Evolutionary conservation across 2,888 invertebrate genomes (phyloP), one percentile per base, ranked within the genome.

Genomic region (Nebria salina): DNA sequence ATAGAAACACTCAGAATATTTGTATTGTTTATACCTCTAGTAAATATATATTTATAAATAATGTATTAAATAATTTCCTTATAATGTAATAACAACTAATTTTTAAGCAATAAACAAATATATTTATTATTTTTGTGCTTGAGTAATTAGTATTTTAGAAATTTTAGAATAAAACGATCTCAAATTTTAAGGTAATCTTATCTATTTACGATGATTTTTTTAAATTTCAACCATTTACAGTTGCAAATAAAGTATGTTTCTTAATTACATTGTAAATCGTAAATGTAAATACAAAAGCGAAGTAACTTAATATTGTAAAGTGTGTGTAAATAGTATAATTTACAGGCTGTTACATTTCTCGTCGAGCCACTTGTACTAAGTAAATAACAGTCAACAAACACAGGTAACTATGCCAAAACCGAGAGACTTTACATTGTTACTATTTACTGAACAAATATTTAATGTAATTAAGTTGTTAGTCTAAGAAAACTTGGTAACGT

Each of bases 301-400:
- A 54, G 2, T 54, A 11, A 54, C 54, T 54, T 54, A 54, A 11
- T 54, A 8, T 54, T 54, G 54, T 54, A 54, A 13, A 54, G 13
- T 54, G 54, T 54, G 54, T 54, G 13, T 11, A 11, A 54, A 54
- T 54, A 13, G 54, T 54, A 54, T 54, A 54, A 54, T 54, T 3
- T 54, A 54, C 54, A 54, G 54, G 7, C 8, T 54, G 54, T 54
- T 54, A 54, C 34, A 54, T 54, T 54, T 54, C 54, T 54, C 13
- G 54, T 8, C 54, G 54, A 54, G 41, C 65, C 41, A 34, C 34
- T 65, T 65, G 42, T 34, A 34, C 20, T 41, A 65, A 65, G 75
- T 13, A 75, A 75, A 75, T 75, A 75, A 75, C 64, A 26, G 26
- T 65, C 15, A 65, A 75, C 75, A 75, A 75, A 75, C 65, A 75